Evolutionary conservation across 1,140 invertebrate genomes (phyloP).

Genomic region (Eulimnadia texana): DNA sequence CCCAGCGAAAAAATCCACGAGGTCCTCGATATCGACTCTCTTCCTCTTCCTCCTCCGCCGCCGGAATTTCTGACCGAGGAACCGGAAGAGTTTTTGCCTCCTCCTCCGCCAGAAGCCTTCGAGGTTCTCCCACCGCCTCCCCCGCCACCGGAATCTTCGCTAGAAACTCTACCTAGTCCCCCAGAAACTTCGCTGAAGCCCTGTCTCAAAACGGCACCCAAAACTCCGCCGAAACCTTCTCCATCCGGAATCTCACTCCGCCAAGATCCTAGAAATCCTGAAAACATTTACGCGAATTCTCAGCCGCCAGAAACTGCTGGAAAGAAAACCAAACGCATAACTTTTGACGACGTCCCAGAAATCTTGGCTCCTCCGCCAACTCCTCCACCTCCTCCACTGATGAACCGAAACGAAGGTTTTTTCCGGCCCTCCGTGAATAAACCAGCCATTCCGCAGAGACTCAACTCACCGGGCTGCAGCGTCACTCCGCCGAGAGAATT

Average conservation of each 20-base stretch:
- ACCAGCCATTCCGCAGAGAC: constrained; percentile 35
- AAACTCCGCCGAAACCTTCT: constrained; percentile 18
- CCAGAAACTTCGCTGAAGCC: constrained; percentile 4
- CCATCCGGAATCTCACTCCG: not conserved
- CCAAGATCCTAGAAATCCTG: not conserved
- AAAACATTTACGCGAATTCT: constrained; percentile 5
- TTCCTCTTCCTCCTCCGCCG: constrained; percentile 36
- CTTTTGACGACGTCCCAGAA: constrained; percentile 24
- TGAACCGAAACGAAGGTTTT: constrained; percentile 30
- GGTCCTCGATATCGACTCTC: constrained; percentile 13
- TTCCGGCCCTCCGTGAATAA: constrained; percentile 51
- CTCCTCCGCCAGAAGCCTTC: constrained; percentile 21
- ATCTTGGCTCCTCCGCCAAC: constrained; percentile 10
- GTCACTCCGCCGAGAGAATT: constrained; percentile 64
- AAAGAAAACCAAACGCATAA: constrained; percentile 24
- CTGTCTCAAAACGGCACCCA: constrained; percentile 7
- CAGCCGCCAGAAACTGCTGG: constrained; percentile 21
- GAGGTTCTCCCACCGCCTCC: not conserved
- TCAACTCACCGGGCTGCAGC: constrained; percentile 26
- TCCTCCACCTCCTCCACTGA: constrained; percentile 36
- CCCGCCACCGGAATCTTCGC: constrained; percentile 14
- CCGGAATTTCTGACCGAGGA: constrained; percentile 25
- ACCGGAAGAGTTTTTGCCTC: constrained; percentile 20
- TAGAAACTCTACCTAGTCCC: not conserved
- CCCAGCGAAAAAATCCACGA: no score